Percentiles rank a stretch among this genome's conserved stretches.
These are phyloP conservation scores for Pollenia amentaria DNA, from an alignment of 2,888 invertebrate genomes.

Conservation along the genomic window DNA sequence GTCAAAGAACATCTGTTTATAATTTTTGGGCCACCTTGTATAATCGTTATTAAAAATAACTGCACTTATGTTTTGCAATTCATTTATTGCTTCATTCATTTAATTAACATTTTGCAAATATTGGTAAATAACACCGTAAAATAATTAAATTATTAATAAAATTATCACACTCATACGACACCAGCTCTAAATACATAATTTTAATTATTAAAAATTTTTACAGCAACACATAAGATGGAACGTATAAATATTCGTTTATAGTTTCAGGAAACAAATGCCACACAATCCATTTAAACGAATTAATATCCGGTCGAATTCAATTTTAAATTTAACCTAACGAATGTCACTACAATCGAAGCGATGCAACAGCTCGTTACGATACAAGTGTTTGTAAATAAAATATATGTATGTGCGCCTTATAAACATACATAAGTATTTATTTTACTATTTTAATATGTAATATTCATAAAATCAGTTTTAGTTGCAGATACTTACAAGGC, in stretches of 20 bases:
- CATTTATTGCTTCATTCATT: background rate
- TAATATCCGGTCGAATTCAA: conserved; percentile 23
- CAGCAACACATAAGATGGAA: conserved; percentile 23
- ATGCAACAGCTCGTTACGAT: background rate
- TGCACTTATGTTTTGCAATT: too few species aligned
- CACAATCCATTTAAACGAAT: conserved; percentile 5
- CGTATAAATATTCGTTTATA: conserved; percentile 33
- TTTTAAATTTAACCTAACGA: conserved; percentile 27
- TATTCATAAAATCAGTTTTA: background rate
- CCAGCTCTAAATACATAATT: background rate
- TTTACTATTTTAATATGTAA: conserved; percentile 17
- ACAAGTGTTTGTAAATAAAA: conserved; percentile 2
- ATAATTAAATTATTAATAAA: conserved; percentile 57
- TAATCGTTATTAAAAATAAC: too few species aligned
- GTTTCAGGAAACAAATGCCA: conserved; percentile 11
- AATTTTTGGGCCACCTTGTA: too few species aligned
- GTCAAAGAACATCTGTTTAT: too few species aligned
- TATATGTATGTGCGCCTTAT: background rate
- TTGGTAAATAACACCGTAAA: conserved; percentile 13
- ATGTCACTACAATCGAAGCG: conserved; percentile 9
- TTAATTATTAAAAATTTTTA: conserved; percentile 67
- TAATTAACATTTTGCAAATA: background rate
- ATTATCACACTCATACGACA: conserved; percentile 33
- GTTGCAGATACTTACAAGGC: background rate
- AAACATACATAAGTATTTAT: conserved; percentile 28